Evolutionary conservation across 2,113 vertebrate genomes (phyloP), one percentile per base, ranked within the genome.

Genomic region (Triplophysa tibetana): DNA sequence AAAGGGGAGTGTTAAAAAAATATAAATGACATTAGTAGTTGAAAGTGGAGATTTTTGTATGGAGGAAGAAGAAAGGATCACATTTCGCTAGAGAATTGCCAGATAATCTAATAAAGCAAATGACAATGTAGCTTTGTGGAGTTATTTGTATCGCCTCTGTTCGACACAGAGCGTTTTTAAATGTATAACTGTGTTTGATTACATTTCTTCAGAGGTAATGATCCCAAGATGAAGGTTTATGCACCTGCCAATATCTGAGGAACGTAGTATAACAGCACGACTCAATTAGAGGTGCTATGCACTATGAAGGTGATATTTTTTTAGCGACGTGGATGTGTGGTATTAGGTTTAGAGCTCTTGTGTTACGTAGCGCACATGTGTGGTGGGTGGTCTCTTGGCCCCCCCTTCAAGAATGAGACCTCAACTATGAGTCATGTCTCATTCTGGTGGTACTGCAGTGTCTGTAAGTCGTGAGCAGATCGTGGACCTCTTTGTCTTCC

Each of bases 391-490:
- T 60, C 21, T 38, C 43, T 19, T 38, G 33, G 66, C 41, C 62
- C 64, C 61, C 48, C 79, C 10, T 19, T 45, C 26, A 23, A 41
- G 29, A 82, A 64, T 77, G 62, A 81, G 81, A 88, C 89, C 77
- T 87, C 81, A 89, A 82, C 78, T 88, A 92, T 93, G 92, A 93
- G 85, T 92, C 92, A 93, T 82, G 50, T 85, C 82, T 86, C 81
- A 77, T 78, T 72, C 83, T 89, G 84, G 76, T 74, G 81, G 50
- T 85, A 89, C 88, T 88, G 90, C 90, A 85, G 89, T 79, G 79
- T 86, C 78, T 85, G 83, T 84, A 85, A 88, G 84, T 83, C 83
- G 78, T 81, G 83, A 63, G 83, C 85, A 86, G 81, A 85, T 83
- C 81, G 80, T 72, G 80, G 75, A 77, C 23, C 60, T 62, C 14